A percentile compares a stretch with the other conserved stretches of the same genome.
phyloP scores from a whole-genome alignment of 2,888 invertebrate genomes.

The Orchesella flavescens region DNA sequence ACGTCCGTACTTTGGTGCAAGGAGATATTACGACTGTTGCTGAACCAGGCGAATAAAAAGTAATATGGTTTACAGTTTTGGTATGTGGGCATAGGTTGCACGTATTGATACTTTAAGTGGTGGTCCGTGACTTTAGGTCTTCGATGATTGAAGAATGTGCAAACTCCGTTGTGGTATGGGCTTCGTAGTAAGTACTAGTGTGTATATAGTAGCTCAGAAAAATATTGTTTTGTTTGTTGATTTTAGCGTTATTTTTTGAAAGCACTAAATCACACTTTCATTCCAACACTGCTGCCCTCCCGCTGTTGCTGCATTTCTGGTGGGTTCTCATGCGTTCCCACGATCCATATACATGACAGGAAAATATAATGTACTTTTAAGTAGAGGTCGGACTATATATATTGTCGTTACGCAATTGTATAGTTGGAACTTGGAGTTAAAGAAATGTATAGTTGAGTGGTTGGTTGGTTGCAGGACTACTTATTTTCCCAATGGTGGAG shows the following conservation, averaged over 20 bases:
- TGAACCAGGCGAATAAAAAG: constrained; percentile 9
- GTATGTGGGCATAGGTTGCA: background rate
- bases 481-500: background rate
- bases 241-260: background rate
- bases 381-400: too few species aligned
- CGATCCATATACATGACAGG: too few species aligned
- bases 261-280: constrained; percentile 1
- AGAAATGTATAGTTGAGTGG: too few species aligned
- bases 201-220: background rate
- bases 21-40: constrained; percentile 8
- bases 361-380: too few species aligned
- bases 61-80: constrained; percentile 24
- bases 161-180: background rate
- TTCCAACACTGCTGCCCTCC: background rate
- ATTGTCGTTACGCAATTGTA: background rate
- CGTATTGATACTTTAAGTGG: constrained; percentile 32
- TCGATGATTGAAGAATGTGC: background rate
- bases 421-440: too few species aligned
- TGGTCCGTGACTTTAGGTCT: constrained; percentile 21
- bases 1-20: background rate
- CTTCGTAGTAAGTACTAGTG: background rate
- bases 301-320: too few species aligned
- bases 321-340: too few species aligned
- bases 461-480: too few species aligned
- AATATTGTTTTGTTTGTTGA: background rate